Evolutionary conservation across 2,888 invertebrate species (phyloP), one percentile per base, ranked within the genome.

Genomic region (Lissocephala sabroskyi): DNA sequence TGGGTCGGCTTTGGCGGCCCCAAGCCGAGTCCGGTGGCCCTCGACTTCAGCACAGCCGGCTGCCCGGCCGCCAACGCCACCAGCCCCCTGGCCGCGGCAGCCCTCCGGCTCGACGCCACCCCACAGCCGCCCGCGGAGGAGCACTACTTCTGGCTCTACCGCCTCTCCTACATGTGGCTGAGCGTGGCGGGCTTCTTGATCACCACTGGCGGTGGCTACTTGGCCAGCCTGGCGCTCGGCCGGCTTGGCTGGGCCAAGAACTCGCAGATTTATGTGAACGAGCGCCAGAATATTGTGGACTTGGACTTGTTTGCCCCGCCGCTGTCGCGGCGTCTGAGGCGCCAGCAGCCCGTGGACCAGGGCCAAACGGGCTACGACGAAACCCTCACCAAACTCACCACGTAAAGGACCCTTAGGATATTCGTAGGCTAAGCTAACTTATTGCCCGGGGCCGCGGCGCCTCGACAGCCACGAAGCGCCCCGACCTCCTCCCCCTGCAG

Each of bases 1-100:
- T 94, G 93, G 92, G 90, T 95, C 65, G 95, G 93, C 41, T 93
- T 96, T 80, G 95, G 94, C 0, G 89, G 90, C 1, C 91, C 94
- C 0, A 91, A 91, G 60, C 92, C 92, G 0, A 79, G 85, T 0
- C 79, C 87, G 1, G 80, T 82, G 6, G 84, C 83, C 35, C 79
- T 93, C 32, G 87, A 90, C 0, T 85, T 90, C 2, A 87, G 86
- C 32, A 87, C 86, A 0, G 86, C 86, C 2, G 89, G 88, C 17
- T 93, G 92, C 63, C 49, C 40, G 3, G 1, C 33, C 0, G 18
- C 10, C 11, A 71, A 67, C 44, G 41, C 32, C 3, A 68, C 66
- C 0, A 17, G 37, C 37, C 26, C 41, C 10, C 4, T 50, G 16
- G 47, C 48, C 3, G 37, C 55, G 16, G 52, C 56, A 7, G 14